phyloP scores from a whole-genome alignment of 2,113 vertebrate species.

The Syrmaticus mikado region DNA sequence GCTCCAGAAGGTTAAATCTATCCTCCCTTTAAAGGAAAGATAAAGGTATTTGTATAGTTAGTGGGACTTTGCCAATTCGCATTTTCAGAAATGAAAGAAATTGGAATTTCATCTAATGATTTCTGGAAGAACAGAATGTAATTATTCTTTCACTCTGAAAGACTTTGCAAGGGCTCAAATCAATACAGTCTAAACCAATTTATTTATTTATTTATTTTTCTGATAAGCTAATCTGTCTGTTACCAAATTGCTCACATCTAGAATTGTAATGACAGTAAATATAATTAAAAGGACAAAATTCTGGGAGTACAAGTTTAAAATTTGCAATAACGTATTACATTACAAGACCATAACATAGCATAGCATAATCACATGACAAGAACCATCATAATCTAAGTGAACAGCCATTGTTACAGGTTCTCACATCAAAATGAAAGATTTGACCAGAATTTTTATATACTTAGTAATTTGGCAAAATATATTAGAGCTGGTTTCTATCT shows the following conservation, averaged over 20 bases:
- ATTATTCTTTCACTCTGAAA: conserved; percentile 28
- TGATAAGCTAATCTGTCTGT: not conserved
- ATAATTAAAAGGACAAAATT: not conserved
- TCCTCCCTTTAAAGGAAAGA: not conserved
- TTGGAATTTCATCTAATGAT: not conserved
- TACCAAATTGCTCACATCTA: not conserved
- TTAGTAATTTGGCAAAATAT: not conserved
- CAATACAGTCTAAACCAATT: not conserved
- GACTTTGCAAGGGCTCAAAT: not conserved
- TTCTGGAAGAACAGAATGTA: not conserved
- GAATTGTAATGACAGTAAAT: not conserved
- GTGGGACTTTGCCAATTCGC: not conserved
- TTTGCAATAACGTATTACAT: not conserved
- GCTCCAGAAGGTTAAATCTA: not conserved
- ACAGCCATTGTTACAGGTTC: not conserved
- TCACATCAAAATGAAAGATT: not conserved
- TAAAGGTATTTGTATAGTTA: not conserved
- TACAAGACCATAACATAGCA: too few relatives aligned
- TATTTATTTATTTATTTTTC: not conserved
- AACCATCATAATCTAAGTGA: not conserved
- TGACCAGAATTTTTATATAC: not conserved
- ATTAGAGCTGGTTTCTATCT: not conserved
- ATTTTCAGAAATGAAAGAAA: not conserved
- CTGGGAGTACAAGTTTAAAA: not conserved
- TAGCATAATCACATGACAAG: not conserved